These are phyloP conservation scores for Corydoras sp. DNA, from an alignment of 2,113 vertebrate species.

Conservation along the genomic window DNA sequence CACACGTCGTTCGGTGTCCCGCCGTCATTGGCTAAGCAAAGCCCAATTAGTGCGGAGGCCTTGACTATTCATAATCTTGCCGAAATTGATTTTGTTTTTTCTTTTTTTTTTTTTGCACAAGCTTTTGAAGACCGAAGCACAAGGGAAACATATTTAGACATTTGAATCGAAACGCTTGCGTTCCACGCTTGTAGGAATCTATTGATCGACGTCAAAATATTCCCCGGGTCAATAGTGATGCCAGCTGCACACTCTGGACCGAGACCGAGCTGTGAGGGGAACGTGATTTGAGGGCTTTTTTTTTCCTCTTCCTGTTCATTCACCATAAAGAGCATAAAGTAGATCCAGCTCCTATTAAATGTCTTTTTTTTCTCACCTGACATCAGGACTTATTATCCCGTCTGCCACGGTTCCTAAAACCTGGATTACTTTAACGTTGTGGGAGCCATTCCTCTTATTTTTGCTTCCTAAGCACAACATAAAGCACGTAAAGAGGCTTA, in stretches of 20 bases:
- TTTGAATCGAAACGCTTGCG: constrained; percentile 24
- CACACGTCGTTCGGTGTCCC: constrained; percentile 29
- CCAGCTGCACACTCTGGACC: neutral
- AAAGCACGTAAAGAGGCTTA: neutral
- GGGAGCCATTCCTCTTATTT: constrained; percentile 28
- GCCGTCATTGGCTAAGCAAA: constrained; percentile 44
- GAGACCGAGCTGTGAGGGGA: neutral
- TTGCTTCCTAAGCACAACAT: constrained; percentile 24
- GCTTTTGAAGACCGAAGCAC: constrained; percentile 6
- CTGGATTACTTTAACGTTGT: constrained; percentile 21
- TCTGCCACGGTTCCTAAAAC: constrained; percentile 7
- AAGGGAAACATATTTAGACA: constrained; percentile 2
- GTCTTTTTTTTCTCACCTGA: constrained; percentile 14
- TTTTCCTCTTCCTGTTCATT: neutral
- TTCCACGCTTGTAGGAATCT: constrained; percentile 32
- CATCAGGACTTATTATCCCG: constrained; percentile 1
- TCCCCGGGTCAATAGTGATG: constrained; percentile 11
- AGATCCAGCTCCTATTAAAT: constrained; percentile 3
- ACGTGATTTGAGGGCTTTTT: neutral
- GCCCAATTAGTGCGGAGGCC: constrained; percentile 44
- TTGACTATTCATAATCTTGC: constrained; percentile 38
- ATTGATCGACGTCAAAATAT: constrained; percentile 32
- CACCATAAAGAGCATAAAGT: neutral
- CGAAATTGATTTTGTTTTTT: constrained; percentile 10
- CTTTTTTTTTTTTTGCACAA: constrained; percentile 16